Percentiles rank a stretch among this genome's conserved stretches.
Evolutionary conservation across 2,113 vertebrate species (phyloP).

Genomic region (Phocoena phocoena): DNA sequence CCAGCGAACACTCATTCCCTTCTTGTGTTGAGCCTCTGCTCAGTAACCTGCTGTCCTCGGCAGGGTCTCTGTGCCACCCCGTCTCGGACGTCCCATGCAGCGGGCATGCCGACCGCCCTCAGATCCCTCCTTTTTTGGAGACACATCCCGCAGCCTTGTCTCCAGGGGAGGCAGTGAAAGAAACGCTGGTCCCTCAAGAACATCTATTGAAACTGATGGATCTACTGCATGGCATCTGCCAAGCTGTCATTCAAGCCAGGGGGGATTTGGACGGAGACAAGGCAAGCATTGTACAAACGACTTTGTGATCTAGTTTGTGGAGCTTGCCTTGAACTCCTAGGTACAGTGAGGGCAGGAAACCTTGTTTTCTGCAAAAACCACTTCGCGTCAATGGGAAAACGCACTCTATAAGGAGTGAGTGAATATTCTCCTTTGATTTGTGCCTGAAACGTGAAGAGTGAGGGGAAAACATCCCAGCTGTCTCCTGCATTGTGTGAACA

Average conservation of each 20-base stretch:
- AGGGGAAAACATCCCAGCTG: constrained; percentile 82
- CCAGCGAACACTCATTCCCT: rapidly evolving
- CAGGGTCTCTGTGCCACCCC: rapidly evolving
- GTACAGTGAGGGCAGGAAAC: constrained; percentile 68
- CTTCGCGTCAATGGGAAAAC: constrained; percentile 56
- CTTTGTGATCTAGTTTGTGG: constrained; percentile 76
- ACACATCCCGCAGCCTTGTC: neutral
- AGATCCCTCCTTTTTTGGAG: neutral
- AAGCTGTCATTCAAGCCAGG: constrained; percentile 88
- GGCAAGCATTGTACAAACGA: constrained; percentile 78
- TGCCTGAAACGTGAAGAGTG: constrained; percentile 75
- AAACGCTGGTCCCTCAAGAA: constrained; percentile 58
- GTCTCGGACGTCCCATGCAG: neutral
- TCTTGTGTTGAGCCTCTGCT: neutral
- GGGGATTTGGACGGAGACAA: constrained; percentile 85
- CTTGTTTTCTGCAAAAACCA: constrained; percentile 58
- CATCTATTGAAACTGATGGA: constrained; percentile 89
- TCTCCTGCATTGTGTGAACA: constrained; percentile 85
- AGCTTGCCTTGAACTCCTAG: constrained; percentile 81
- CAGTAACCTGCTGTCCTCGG: neutral
- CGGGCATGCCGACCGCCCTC: neutral
- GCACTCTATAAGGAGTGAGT: constrained; percentile 61
- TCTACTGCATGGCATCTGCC: constrained; percentile 88
- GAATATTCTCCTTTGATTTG: constrained; percentile 81
- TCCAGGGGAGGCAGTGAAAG: constrained; percentile 38